Conservation (phyloP, 2,888 invertebrate genomes). For the Tipula lateralis region DNA sequence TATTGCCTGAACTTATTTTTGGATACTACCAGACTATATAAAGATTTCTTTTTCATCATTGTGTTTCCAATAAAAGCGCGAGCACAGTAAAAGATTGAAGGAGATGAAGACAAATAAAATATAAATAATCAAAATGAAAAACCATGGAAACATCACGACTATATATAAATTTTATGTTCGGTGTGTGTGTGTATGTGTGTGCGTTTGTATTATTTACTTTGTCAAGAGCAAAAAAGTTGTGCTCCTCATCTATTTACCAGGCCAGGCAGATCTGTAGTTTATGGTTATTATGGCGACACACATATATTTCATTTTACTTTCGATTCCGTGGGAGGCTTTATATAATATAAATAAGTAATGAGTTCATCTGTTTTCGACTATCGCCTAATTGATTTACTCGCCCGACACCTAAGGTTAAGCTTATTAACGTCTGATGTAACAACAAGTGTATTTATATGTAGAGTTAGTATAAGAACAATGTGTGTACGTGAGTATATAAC, state of each 20-base stretch:
- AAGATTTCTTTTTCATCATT: neutral
- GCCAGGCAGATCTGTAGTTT: neutral
- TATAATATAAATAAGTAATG: neutral
- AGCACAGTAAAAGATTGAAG: neutral
- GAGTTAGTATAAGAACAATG: neutral
- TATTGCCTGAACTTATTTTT: too few species aligned
- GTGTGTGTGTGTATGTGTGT: neutral
- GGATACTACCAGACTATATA: too few species aligned
- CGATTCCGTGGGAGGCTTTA: neutral
- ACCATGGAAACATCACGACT: neutral
- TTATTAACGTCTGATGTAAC: neutral
- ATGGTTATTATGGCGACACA: neutral
- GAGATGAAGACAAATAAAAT: neutral
- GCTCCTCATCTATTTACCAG: neutral
- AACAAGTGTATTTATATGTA: neutral
- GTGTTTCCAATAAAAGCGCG: neutral
- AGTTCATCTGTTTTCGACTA: neutral
- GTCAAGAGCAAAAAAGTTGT: too few species aligned
- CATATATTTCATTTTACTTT: neutral
- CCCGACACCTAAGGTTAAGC: neutral
- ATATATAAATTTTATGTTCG: neutral
- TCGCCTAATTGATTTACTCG: neutral
- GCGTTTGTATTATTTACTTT: neutral
- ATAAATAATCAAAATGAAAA: neutral
- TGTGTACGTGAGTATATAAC: neutral